These are phyloP conservation scores for Myiopsitta monachus DNA, from an alignment of 2,113 vertebrate species.

Conservation along the genomic window DNA sequence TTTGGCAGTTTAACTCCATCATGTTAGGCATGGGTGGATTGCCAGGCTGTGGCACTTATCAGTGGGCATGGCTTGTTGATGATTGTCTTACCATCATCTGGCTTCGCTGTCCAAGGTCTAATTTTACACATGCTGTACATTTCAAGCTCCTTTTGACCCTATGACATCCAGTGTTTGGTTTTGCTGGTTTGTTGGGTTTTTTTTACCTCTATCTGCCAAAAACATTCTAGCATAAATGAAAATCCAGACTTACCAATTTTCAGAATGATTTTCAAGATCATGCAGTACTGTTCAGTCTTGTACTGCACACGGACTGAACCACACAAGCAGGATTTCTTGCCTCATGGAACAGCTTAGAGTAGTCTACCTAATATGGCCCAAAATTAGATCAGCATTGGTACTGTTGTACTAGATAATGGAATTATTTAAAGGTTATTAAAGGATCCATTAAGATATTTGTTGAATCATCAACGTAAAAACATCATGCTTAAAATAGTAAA, in stretches of 20 bases:
- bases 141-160: not conserved
- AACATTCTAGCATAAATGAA: not conserved
- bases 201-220: not conserved
- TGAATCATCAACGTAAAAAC: not conserved
- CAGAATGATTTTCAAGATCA: not conserved
- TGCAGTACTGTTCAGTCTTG: not conserved
- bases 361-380: not conserved
- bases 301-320: not conserved
- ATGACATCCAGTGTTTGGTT: not conserved
- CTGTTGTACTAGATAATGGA: not conserved
- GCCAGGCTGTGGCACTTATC: not conserved
- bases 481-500: not conserved
- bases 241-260: not conserved
- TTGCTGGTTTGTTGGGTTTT: not conserved
- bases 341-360: not conserved
- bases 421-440: constrained; percentile 2
- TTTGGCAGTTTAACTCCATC: not conserved
- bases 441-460: not conserved
- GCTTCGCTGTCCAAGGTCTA: not conserved
- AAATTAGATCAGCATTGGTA: not conserved
- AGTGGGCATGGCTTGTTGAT: not conserved
- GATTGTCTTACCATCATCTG: not conserved
- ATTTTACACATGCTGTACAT: not conserved
- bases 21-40: not conserved
- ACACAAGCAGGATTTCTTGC: not conserved